phyloP scores from a whole-genome alignment of 2,113 vertebrate species.

The Triplophysa dalaica region DNA sequence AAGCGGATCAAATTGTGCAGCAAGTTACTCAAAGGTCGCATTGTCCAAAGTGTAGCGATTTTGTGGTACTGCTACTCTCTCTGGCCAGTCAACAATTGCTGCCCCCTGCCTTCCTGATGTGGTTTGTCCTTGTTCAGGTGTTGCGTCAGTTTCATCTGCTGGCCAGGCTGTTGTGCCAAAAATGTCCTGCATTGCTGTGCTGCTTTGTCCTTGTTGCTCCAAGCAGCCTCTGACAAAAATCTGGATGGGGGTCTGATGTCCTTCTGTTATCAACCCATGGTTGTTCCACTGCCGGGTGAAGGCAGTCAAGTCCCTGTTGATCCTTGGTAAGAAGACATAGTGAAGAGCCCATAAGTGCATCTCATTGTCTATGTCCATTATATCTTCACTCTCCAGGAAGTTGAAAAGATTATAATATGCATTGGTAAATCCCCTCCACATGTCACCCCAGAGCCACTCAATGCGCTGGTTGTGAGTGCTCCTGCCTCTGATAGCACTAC shows the following conservation, averaged over 20 bases:
- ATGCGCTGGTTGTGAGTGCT: not conserved
- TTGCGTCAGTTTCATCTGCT: not conserved
- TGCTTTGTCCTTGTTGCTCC: slow-evolving; percentile 26
- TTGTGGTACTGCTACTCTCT: slow-evolving; percentile 1
- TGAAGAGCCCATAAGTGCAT: slow-evolving; percentile 33
- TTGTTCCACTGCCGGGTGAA: slow-evolving; percentile 9
- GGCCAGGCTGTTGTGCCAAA: not conserved
- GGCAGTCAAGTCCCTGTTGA: slow-evolving; percentile 21
- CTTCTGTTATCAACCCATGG: slow-evolving; percentile 23
- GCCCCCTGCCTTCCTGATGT: not conserved
- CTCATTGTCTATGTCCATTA: slow-evolving; percentile 35
- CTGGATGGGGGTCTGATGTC: slow-evolving; percentile 10
- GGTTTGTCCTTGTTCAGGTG: not conserved
- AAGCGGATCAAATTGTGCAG: slow-evolving; percentile 7
- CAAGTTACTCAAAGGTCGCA: not conserved
- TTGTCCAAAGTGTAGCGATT: not conserved
- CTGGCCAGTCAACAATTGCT: slow-evolving; percentile 3
- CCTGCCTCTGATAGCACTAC: slow-evolving; percentile 23
- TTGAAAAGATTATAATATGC: slow-evolving; percentile 4
- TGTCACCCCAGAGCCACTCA: not conserved
- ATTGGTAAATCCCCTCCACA: not conserved
- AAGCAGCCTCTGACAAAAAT: slow-evolving; percentile 25
- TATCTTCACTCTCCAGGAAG: not conserved
- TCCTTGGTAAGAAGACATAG: slow-evolving; percentile 15
- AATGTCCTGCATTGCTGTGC: slow-evolving; percentile 10